These are phyloP conservation scores for Aleiodes testaceus DNA, from an alignment of 2,888 invertebrate genomes.

Conservation along the genomic window DNA sequence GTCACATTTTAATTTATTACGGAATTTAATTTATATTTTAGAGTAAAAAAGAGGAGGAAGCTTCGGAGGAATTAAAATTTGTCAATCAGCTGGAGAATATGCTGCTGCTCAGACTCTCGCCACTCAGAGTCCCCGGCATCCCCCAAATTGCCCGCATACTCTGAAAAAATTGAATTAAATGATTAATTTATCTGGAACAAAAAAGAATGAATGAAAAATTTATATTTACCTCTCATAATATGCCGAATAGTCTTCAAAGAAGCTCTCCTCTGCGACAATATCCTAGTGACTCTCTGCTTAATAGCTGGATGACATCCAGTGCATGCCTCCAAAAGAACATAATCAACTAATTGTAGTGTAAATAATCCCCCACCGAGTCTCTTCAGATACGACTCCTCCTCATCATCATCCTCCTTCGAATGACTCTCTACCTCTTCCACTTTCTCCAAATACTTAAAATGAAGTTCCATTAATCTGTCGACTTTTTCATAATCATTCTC, in stretches of 20 bases:
- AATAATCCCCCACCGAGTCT: conserved; percentile 96
- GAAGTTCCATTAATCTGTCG: conserved; percentile 94
- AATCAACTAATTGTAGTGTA: conserved; percentile 94
- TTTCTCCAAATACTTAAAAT: conserved; percentile 97
- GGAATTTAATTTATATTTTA: background rate
- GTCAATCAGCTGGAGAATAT: conserved; percentile 93
- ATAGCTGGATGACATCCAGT: conserved; percentile 82
- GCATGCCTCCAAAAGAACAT: conserved; percentile 86
- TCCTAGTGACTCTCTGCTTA: conserved; percentile 91
- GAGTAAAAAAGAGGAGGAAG: conserved; percentile 28
- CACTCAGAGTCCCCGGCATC: conserved; percentile 90
- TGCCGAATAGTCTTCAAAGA: conserved; percentile 94
- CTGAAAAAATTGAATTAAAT: conserved; percentile 73
- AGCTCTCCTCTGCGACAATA: conserved; percentile 90
- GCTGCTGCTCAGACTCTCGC: conserved; percentile 91
- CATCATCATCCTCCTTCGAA: conserved; percentile 83
- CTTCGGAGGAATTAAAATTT: conserved; percentile 81
- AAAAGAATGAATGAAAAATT: background rate
- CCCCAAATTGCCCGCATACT: conserved; percentile 96
- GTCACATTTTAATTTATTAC: background rate
- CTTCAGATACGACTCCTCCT: conserved; percentile 91
- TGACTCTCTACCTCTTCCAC: conserved; percentile 85
- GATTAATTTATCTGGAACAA: conserved; percentile 22
- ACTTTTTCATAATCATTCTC: conserved; percentile 99
- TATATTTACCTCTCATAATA: conserved; percentile 87